phyloP scores from a whole-genome alignment of 2,888 invertebrate genomes.

The Temnothorax ravouxi region DNA sequence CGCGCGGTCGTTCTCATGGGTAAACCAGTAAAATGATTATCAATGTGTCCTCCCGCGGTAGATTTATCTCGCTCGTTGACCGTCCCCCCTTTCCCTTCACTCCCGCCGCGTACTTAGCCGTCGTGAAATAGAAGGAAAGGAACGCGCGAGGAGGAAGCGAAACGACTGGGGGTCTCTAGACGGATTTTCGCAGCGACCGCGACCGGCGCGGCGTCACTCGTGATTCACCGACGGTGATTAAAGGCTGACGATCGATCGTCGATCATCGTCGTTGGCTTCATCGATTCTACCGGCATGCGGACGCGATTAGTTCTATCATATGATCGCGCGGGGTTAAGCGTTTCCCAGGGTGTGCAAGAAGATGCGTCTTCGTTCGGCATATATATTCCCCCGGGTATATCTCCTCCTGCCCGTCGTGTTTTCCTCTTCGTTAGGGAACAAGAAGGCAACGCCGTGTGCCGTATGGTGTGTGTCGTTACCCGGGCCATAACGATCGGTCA shows the following conservation, averaged over 20 bases:
- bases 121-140: conserved; percentile 14
- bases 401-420: conserved; percentile 46
- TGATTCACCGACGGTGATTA: conserved; percentile 76
- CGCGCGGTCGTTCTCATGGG: conserved; percentile 15
- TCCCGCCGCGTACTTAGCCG: conserved; percentile 9
- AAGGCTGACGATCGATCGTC: conserved; percentile 76
- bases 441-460: conserved; percentile 69
- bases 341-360: conserved; percentile 78
- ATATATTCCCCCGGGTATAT: conserved; percentile 45
- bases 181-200: conserved; percentile 43
- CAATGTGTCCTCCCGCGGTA: conserved; percentile 35
- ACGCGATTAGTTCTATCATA: conserved; percentile 83
- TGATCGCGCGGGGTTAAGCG: conserved; percentile 79
- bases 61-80: conserved; percentile 48
- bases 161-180: conserved; percentile 1
- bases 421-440: conserved; percentile 68
- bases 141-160: not conserved
- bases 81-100: not conserved
- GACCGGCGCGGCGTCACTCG: conserved; percentile 42
- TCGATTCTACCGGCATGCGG: conserved; percentile 80
- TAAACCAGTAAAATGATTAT: conserved; percentile 52
- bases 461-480: conserved; percentile 77
- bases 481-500: conserved; percentile 83
- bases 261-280: conserved; percentile 75
- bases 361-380: conserved; percentile 64